Conservation (phyloP, 2,113 vertebrate species). For the Pungitius pungitius region DNA sequence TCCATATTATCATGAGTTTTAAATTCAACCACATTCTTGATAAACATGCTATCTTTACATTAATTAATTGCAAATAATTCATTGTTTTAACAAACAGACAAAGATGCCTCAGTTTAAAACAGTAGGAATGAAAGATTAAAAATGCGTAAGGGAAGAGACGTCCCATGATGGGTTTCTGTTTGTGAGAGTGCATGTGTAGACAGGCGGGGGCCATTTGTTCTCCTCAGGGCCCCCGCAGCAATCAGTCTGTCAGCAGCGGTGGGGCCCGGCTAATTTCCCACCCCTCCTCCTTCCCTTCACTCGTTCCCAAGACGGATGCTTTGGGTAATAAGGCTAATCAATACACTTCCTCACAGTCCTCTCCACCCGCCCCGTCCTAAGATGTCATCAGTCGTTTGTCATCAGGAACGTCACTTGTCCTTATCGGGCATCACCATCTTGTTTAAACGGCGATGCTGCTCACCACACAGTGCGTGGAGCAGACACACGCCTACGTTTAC, state of each 20-base stretch:
- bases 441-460: constrained; percentile 65
- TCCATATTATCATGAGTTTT: not conserved
- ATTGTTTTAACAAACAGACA: not conserved
- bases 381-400: constrained; percentile 78
- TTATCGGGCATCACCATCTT: constrained; percentile 79
- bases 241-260: constrained; percentile 80
- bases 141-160: constrained; percentile 17
- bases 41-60: not conserved
- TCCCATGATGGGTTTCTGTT: constrained; percentile 34
- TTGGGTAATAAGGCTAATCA: constrained; percentile 85
- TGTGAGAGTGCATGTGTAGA: constrained; percentile 49
- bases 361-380: constrained; percentile 47
- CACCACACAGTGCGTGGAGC: not conserved
- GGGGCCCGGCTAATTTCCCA: constrained; percentile 79
- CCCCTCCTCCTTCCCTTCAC: constrained; percentile 52
- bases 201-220: constrained; percentile 69
- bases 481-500: not conserved
- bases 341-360: constrained; percentile 75
- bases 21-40: not conserved
- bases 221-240: constrained; percentile 76
- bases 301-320: constrained; percentile 80
- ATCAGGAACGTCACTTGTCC: constrained; percentile 70
- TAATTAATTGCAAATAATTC: not conserved
- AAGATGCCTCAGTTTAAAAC: not conserved
- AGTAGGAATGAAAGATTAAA: not conserved